Base-by-base conservation (phyloP, 2,113 vertebrate genomes). In the Danionella cerebrum region DNA sequence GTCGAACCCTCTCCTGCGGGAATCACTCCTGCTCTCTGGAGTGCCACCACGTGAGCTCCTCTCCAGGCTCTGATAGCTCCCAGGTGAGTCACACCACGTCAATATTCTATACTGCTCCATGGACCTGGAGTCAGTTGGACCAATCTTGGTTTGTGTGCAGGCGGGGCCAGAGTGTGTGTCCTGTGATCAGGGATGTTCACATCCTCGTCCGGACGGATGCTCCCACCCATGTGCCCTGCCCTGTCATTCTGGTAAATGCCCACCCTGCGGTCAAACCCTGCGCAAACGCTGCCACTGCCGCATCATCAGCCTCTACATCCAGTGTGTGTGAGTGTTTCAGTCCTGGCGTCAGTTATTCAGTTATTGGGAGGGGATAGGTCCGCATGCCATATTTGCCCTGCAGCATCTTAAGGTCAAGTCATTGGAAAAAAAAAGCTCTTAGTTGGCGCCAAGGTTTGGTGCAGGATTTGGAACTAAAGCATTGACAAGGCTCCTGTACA, bases 231-330 rank as follows among this genome's bases (percentile, higher is more conserved):
- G 92, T 69, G 74, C 78, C 65, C 70, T 90, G 50, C 89, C 88
- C 1, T 94, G 92, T 81, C 92, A 94, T 54, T 83, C 83, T 35
- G 90, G 83, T 19, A 75, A 79, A 41, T 94, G 92, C 59, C 88
- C 88, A 2, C 67, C 87, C 0, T 94, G 92, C 80, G 78, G 82
- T 53, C 91, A 92, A 71, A 93, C 92, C 91, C 77, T 92, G 58
- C 87, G 89, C 72, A 85, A 89, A 53, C 91, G 91, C 73, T 94
- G 92, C 78, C 91, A 94, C 79, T 94, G 92, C 84, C 93, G 83
- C 74, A 89, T 94, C 4, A 85, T 82, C 65, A 70, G 70, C 41
- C 81, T 94, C 0, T 93, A 89, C 74, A 84, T 94, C 36, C 89
- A 91, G 71, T 94, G 92, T 82, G 80, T 85, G 92, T 93, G 86